phyloP scores from a whole-genome alignment of 92 coral and sea anemone species.

The Phenganax marumi region DNA sequence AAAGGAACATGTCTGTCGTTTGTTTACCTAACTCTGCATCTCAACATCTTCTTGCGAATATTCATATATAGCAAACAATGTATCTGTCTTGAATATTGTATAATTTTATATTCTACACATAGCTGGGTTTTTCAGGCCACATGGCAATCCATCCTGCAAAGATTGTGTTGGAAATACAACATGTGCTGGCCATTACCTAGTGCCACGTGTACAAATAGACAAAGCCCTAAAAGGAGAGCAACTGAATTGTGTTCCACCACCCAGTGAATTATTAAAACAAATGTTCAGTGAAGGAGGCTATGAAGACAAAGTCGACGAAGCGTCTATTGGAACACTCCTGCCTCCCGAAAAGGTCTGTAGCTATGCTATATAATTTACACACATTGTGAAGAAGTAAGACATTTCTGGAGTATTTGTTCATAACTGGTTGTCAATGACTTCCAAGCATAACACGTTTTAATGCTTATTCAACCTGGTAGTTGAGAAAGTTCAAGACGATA shows the following conservation, averaged over 20 bases:
- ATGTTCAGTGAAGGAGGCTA: constrained; percentile 52
- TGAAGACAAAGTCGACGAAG: constrained; percentile 55
- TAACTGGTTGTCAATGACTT: constrained; percentile 2
- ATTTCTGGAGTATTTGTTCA: not conserved
- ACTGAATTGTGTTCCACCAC: constrained; percentile 51
- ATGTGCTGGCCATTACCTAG: constrained; percentile 54
- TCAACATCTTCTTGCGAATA: too few relatives aligned
- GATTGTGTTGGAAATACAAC: constrained; percentile 42
- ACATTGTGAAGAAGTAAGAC: not conserved
- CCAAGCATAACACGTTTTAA: too few relatives aligned
- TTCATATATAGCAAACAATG: too few relatives aligned
- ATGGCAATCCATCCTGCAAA: constrained; percentile 53
- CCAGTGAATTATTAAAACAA: constrained; percentile 47
- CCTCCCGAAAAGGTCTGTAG: constrained; percentile 59
- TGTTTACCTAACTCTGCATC: too few relatives aligned
- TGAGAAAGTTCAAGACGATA: constrained; percentile 33
- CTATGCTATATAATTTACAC: constrained; percentile 6
- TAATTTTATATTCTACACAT: not conserved
- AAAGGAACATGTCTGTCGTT: too few relatives aligned
- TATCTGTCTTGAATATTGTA: too few relatives aligned
- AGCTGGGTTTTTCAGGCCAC: constrained; percentile 46
- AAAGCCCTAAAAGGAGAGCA: constrained; percentile 51
- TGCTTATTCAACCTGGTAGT: too few relatives aligned
- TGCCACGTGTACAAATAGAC: constrained; percentile 48
- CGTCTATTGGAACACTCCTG: constrained; percentile 53